Conservation (phyloP, 2,113 vertebrate species). For the Mormyrus lacerda region DNA sequence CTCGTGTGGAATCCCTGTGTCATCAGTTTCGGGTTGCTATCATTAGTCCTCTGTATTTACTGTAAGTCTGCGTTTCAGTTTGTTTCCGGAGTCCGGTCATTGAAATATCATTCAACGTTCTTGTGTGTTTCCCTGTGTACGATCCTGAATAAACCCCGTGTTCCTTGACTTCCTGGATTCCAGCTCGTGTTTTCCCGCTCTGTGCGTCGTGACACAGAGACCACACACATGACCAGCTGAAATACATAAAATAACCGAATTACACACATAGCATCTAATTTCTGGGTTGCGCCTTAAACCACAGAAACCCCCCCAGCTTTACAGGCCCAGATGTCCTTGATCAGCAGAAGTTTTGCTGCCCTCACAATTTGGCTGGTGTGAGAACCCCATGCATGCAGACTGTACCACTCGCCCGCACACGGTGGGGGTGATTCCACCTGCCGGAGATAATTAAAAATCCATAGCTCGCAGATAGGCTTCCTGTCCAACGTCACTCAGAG, state of each 20-base stretch:
- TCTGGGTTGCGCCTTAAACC: background rate
- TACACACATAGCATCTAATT: background rate
- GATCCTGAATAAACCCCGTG: too few species aligned
- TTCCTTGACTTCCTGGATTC: too few species aligned
- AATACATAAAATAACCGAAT: background rate
- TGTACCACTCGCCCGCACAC: background rate
- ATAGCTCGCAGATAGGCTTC: constrained; percentile 20
- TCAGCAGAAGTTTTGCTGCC: background rate
- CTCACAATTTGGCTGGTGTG: background rate
- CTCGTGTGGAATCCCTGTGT: too few species aligned
- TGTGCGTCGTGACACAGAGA: background rate
- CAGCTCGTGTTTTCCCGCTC: too few species aligned
- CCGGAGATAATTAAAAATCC: constrained; percentile 31
- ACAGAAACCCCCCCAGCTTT: background rate
- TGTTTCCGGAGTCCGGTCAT: too few species aligned
- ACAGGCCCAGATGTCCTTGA: background rate
- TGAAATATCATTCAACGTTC: too few species aligned
- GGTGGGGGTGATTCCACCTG: constrained; percentile 7
- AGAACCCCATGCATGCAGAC: background rate
- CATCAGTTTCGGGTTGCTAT: too few species aligned
- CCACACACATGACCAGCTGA: background rate
- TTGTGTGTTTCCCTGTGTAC: too few species aligned
- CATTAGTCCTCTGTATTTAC: too few species aligned
- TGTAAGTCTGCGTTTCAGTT: too few species aligned
- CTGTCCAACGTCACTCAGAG: constrained; percentile 13